phyloP scores from a whole-genome alignment of 2,113 vertebrate genomes.

The Tragelaphus strepsiceros region DNA sequence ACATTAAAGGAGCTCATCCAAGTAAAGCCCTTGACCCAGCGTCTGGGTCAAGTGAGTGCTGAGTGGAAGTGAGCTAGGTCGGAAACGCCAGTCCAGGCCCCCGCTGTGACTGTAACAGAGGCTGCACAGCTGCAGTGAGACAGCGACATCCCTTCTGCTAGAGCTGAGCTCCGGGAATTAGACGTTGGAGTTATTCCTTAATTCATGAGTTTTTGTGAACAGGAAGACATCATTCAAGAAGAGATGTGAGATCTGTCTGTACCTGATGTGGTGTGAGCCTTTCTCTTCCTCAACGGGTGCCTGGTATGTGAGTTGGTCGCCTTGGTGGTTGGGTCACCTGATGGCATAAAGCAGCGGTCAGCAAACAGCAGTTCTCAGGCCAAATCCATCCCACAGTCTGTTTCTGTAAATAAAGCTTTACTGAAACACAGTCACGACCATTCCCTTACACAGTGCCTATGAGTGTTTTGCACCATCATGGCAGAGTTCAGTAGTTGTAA shows the following conservation, averaged over 20 bases:
- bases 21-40: neutral
- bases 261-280: neutral
- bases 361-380: neutral
- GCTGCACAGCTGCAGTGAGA: neutral
- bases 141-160: neutral
- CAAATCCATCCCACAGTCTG: neutral
- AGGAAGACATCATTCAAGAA: neutral
- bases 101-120: neutral
- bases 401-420: conserved; percentile 36
- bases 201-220: neutral
- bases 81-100: neutral
- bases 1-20: neutral
- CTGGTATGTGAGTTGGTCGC: neutral
- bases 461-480: neutral
- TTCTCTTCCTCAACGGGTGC: neutral
- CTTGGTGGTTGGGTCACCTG: neutral
- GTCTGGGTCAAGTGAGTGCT: neutral
- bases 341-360: neutral
- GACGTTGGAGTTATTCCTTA: neutral
- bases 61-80: no score
- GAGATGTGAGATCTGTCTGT: neutral
- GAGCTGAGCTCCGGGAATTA: neutral
- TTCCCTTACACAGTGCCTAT: neutral
- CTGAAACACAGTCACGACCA: neutral
- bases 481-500: neutral